Evolutionary conservation across 2,113 vertebrate species (phyloP).

Genomic region (Mohoua ochrocephala): DNA sequence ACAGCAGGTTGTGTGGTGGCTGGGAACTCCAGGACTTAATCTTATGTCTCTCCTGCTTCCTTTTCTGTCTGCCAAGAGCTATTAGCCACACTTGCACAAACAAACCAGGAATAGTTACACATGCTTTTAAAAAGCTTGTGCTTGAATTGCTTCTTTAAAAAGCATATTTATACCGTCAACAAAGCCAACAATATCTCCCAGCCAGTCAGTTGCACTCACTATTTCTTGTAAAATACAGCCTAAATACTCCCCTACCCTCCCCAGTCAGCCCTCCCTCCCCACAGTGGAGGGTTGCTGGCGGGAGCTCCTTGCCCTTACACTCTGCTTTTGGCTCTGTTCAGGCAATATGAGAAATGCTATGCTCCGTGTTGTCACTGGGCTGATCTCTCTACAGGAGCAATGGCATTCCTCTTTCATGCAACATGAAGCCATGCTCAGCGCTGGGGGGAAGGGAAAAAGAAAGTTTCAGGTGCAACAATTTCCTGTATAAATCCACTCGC

Average conservation of each 20-base stretch:
- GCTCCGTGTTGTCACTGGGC: background rate
- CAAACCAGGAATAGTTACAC: background rate
- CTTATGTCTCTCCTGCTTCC: background rate
- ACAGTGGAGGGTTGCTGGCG: background rate
- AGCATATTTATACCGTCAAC: background rate
- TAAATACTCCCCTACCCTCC: background rate
- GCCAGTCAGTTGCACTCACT: background rate
- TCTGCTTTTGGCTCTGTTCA: background rate
- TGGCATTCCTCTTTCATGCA: background rate
- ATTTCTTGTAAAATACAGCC: background rate
- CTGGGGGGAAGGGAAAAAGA: background rate
- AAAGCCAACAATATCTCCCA: background rate
- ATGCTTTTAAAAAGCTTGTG: background rate
- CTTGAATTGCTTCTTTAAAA: background rate
- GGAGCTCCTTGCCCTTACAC: background rate
- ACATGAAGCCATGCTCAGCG: background rate
- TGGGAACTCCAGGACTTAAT: background rate
- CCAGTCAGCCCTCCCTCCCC: background rate
- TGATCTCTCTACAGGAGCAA: background rate
- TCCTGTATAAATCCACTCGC: background rate
- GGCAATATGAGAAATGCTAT: background rate
- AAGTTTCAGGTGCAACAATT: background rate
- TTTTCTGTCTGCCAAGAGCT: slow-evolving; percentile 20
- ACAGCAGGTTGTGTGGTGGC: background rate
- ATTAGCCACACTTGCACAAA: slow-evolving; percentile 18